phyloP scores from a whole-genome alignment of 2,797 vertebrate species.

The Sarcophilus harrisii region DNA sequence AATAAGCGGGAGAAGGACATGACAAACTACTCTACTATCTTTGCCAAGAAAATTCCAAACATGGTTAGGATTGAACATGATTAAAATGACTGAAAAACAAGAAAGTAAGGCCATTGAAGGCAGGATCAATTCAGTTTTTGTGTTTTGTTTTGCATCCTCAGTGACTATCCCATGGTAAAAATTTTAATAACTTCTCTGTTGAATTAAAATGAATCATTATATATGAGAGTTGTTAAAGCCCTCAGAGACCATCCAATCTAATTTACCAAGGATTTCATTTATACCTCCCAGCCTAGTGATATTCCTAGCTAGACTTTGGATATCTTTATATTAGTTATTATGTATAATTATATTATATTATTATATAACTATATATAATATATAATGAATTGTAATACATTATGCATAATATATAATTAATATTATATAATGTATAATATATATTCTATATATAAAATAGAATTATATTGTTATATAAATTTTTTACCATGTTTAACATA shows the following conservation, averaged over 20 bases:
- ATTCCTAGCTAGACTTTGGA: background rate
- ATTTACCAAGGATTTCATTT: background rate
- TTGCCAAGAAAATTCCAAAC: background rate
- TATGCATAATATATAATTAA: too few relatives aligned
- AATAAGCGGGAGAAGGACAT: background rate
- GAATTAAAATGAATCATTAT: background rate
- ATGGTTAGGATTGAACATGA: background rate
- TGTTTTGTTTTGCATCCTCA: background rate
- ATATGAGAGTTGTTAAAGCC: too few relatives aligned
- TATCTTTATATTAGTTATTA: background rate
- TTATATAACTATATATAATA: too few relatives aligned
- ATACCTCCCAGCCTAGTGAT: background rate
- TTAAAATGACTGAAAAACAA: background rate
- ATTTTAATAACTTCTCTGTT: background rate
- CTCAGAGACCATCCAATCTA: background rate
- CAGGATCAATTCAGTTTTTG: background rate
- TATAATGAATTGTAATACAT: too few relatives aligned
- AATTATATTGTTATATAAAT: too few relatives aligned
- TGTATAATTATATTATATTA: too few relatives aligned
- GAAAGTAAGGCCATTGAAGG: background rate
- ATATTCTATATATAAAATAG: too few relatives aligned
- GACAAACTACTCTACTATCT: background rate
- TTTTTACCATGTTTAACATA: too few relatives aligned
- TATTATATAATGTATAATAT: too few relatives aligned
- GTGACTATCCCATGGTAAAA: background rate